Evolutionary conservation across 2,113 vertebrate species (phyloP).

Genomic region (Dipodomys ordii): DNA sequence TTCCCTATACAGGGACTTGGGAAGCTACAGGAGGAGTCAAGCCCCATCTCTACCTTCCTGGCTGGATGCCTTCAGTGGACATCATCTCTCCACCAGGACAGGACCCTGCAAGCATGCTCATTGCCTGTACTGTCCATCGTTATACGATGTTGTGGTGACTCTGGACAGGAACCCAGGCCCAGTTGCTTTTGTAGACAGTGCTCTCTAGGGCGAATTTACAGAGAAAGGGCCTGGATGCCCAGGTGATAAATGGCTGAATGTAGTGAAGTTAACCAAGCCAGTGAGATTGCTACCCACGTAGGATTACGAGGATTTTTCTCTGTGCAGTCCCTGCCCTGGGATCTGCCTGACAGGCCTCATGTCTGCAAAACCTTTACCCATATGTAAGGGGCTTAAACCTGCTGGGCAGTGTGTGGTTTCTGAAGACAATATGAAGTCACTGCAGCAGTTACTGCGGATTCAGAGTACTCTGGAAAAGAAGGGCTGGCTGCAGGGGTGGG

Average conservation of each 20-base stretch:
- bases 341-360: neutral
- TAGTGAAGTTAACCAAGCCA: neutral
- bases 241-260: neutral
- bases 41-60: neutral
- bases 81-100: neutral
- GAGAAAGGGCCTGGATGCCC: neutral
- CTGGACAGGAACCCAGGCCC: neutral
- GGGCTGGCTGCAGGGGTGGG: neutral
- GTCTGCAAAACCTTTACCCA: neutral
- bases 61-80: neutral
- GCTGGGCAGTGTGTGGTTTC: neutral
- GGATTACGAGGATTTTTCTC: neutral
- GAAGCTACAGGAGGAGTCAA: neutral
- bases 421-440: neutral
- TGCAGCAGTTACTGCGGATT: neutral
- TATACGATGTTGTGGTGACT: neutral
- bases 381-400: neutral
- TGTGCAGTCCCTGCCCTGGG: neutral
- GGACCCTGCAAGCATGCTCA: too few species aligned
- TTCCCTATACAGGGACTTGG: neutral
- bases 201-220: neutral
- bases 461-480: neutral
- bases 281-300: neutral
- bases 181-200: constrained; percentile 1
- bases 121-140: neutral